Evolutionary conservation across 1,140 invertebrate genomes (phyloP), one percentile per base, ranked within the genome.

Genomic region (Hetaerina americana): DNA sequence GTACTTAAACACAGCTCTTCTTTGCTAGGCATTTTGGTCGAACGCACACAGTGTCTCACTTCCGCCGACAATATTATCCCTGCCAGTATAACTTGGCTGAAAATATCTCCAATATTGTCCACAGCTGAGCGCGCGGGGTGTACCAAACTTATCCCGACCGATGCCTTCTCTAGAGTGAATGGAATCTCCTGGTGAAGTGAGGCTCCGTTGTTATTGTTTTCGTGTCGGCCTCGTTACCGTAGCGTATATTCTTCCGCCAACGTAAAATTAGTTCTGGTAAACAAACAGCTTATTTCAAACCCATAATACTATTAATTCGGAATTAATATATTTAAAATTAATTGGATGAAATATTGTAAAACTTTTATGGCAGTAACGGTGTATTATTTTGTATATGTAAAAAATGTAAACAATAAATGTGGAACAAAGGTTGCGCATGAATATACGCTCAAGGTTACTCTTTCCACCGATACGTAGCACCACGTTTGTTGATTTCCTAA

Each of bases 1-100:
- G 76, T 74, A 28, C 77, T 69, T 40, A 78, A 74, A 69, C 76
- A 78, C 75, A 77, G 72, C 72, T 79, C 76, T 70, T 80, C 78
- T 75, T 78, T 79, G 75, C 78, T 80, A 26, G 79, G 79, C 79
- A 80, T 80, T 72, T 71, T 78, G 15, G 40, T 57, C 40, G 10
- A 57, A 57, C 10, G 40, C n/a, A n/a, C n/a, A n/a, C n/a, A n/a
- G n/a, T n/a, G n/a, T n/a, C n/a, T n/a, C n/a, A n/a, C n/a, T n/a
- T n/a, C n/a, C n/a, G n/a, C n/a, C n/a, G n/a, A n/a, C n/a, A n/a
- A n/a, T n/a, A n/a, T n/a, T n/a, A n/a, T n/a, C n/a, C n/a, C n/a
- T n/a, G n/a, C n/a, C n/a, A n/a, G n/a, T n/a, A n/a, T n/a, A n/a
- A n/a, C n/a, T n/a, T n/a, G n/a, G n/a, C n/a, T n/a, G n/a, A n/a